phyloP scores from a whole-genome alignment of 2,113 vertebrate genomes.

The Misgurnus anguillicaudatus region DNA sequence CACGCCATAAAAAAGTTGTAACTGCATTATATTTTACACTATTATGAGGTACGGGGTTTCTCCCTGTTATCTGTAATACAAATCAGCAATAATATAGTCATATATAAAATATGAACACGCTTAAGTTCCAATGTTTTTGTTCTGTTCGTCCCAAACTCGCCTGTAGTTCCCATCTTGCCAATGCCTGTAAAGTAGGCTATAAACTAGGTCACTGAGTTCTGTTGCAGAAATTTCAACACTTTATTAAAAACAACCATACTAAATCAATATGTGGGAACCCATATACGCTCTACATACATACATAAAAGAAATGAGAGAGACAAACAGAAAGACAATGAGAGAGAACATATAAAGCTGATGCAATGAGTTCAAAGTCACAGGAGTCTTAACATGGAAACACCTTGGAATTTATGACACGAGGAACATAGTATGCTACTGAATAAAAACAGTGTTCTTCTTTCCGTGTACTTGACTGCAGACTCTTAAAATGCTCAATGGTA shows the following conservation, averaged over 20 bases:
- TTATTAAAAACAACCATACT: conserved; percentile 8
- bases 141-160: neutral
- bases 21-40: neutral
- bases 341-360: neutral
- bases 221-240: conserved; percentile 2
- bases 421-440: neutral
- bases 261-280: neutral
- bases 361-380: neutral
- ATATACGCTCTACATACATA: too few relatives aligned
- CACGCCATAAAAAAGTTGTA: neutral
- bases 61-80: neutral
- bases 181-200: conserved; percentile 28
- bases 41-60: neutral
- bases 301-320: too few relatives aligned
- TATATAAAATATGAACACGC: neutral
- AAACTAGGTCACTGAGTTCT: conserved; percentile 21
- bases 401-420: conserved; percentile 8
- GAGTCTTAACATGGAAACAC: neutral
- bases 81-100: neutral
- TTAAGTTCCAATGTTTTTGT: neutral
- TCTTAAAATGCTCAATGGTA: neutral
- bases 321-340: neutral
- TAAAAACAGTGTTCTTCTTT: neutral
- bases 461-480: neutral
- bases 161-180: conserved; percentile 16